Conservation (phyloP, 2,888 invertebrate genomes). For the Strigamia transsilvanica region DNA sequence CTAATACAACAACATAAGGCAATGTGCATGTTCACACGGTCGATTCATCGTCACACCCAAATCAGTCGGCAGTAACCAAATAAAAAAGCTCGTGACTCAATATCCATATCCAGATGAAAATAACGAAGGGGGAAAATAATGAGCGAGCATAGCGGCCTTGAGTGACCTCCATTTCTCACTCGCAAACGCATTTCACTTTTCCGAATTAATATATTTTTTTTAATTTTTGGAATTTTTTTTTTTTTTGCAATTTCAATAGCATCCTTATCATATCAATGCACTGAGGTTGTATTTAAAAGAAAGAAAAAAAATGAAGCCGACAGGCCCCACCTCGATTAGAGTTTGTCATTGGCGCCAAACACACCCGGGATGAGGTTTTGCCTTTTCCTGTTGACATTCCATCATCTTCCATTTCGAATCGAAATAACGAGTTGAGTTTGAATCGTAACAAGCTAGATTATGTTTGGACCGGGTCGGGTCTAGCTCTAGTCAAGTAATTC, state of each 20-base stretch:
- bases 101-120: background rate
- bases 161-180: background rate
- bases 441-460: too few species aligned
- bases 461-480: conserved; percentile 14
- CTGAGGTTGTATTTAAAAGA: background rate
- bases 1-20: background rate
- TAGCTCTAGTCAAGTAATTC: background rate
- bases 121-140: background rate
- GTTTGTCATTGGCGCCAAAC: conserved; percentile 28
- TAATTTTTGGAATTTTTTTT: background rate
- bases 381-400: conserved; percentile 35
- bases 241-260: background rate
- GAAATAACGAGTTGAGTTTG: background rate
- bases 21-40: background rate
- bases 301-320: background rate
- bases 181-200: background rate
- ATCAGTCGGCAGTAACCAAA: background rate
- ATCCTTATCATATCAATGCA: background rate
- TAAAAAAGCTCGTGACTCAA: conserved; percentile 9
- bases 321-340: background rate
- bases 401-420: background rate
- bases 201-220: background rate
- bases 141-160: background rate
- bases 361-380: conserved; percentile 34
- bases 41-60: conserved; percentile 34